These are phyloP conservation scores for Anticlea derivata DNA, from an alignment of 2,888 invertebrate genomes.

Conservation along the genomic window DNA sequence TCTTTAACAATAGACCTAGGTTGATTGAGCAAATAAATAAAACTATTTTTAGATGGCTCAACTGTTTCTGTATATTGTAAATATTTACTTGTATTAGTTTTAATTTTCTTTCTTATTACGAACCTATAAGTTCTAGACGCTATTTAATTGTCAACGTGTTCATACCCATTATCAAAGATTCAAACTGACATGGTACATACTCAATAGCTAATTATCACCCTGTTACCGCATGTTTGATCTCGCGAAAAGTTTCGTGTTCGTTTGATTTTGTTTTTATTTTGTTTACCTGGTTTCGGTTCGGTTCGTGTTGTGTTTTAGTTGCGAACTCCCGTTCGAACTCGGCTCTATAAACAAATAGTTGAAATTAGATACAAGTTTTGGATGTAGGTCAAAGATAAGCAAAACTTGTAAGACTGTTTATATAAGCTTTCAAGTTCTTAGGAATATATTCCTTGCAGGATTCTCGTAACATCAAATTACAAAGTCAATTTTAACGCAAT, in stretches of 20 bases:
- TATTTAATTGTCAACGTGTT: too few relatives aligned
- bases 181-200: background rate
- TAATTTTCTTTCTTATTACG: too few relatives aligned
- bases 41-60: too few relatives aligned
- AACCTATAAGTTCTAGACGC: too few relatives aligned
- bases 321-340: conserved; percentile 17
- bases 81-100: too few relatives aligned
- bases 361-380: conserved; percentile 13
- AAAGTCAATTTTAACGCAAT: too few relatives aligned
- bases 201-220: background rate
- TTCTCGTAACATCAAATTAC: too few relatives aligned
- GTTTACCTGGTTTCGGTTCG: conserved; percentile 34
- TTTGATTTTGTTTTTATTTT: conserved; percentile 36
- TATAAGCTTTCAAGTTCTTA: background rate
- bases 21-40: too few relatives aligned
- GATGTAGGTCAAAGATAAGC: conserved; percentile 19
- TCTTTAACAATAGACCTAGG: too few relatives aligned
- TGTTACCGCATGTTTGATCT: conserved; percentile 12
- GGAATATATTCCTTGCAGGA: too few relatives aligned
- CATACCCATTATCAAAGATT: background rate
- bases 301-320: conserved; percentile 27
- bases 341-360: conserved; percentile 20
- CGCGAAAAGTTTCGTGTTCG: conserved; percentile 30
- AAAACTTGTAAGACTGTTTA: conserved; percentile 1
- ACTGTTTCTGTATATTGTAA: too few relatives aligned